A percentile compares a stretch with the other conserved stretches of the same genome.
Evolutionary conservation across 2,888 invertebrate genomes (phyloP).

Genomic region (Agrenia bidenticulata): DNA sequence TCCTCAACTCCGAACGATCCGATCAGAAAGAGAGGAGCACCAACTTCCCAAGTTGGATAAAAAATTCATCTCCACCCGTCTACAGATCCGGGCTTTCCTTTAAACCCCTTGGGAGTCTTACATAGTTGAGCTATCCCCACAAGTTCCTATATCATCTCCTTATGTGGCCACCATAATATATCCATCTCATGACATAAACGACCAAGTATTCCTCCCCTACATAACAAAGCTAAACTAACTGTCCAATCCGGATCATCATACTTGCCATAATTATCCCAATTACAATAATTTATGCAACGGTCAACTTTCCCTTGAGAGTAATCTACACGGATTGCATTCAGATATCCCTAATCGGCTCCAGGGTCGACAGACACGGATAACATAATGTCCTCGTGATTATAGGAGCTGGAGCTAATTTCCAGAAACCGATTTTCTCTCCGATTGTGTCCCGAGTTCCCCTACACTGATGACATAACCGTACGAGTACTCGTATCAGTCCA

Average conservation of each 20-base stretch:
- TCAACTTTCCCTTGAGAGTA: background rate
- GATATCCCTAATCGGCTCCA: background rate
- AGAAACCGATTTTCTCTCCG: too few species aligned
- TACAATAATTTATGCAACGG: slow-evolving; percentile 14
- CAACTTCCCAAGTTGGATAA: slow-evolving; percentile 15
- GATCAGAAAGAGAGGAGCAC: background rate
- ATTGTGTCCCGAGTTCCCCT: too few species aligned
- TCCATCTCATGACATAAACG: too few species aligned
- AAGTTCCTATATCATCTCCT: background rate
- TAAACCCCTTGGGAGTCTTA: background rate
- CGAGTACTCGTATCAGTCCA: too few species aligned
- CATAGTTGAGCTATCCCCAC: background rate
- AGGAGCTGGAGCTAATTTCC: too few species aligned
- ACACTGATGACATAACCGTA: too few species aligned
- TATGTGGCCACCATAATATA: too few species aligned
- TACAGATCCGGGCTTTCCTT: background rate
- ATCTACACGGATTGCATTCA: background rate
- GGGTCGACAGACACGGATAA: too few species aligned
- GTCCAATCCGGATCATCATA: background rate
- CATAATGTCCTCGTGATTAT: too few species aligned
- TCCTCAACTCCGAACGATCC: background rate
- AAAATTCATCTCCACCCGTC: slow-evolving; percentile 20
- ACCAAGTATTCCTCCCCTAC: too few species aligned
- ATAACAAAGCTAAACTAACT: too few species aligned
- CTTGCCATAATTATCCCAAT: slow-evolving; percentile 14